Conservation (phyloP, 2,797 vertebrate species). For the Ctenopoma kingsleyae region DNA sequence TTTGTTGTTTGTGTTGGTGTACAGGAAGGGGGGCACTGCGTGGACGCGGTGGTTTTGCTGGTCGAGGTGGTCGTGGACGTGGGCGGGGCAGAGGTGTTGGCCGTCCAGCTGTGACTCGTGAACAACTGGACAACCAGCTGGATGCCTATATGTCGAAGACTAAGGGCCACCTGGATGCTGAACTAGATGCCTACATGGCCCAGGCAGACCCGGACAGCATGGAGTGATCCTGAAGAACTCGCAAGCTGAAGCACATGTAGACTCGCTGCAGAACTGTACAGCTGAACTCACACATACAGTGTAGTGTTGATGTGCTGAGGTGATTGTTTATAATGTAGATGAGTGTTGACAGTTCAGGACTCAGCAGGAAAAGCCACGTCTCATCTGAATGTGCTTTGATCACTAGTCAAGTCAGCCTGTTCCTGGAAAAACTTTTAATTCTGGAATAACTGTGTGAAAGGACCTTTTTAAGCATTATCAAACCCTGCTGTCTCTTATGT, state of each 20-base stretch:
- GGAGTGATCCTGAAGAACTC: conserved; percentile 79
- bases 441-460: conserved; percentile 31
- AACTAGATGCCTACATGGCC: conserved; percentile 98
- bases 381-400: conserved; percentile 27
- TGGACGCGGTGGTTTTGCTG: conserved; percentile 90
- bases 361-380: conserved; percentile 21
- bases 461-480: conserved; percentile 47
- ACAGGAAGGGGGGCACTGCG: conserved; percentile 91
- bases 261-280: conserved; percentile 30
- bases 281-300: conserved; percentile 28
- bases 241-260: conserved; percentile 17
- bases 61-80: conserved; percentile 88
- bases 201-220: conserved; percentile 93
- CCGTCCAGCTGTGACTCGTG: conserved; percentile 88
- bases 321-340: conserved; percentile 35
- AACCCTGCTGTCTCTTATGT: conserved; percentile 21
- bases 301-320: conserved; percentile 26
- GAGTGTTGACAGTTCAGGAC: conserved; percentile 25
- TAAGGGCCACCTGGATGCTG: conserved; percentile 95
- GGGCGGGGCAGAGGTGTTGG: conserved; percentile 88
- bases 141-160: conserved; percentile 99
- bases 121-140: conserved; percentile 96
- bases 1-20: background rate
- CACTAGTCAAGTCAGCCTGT: conserved; percentile 22
- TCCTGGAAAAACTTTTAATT: conserved; percentile 31